Evolutionary conservation across 2,888 invertebrate genomes (phyloP), one percentile per base, ranked within the genome.

Genomic region (Megaustenia siamemsis): DNA sequence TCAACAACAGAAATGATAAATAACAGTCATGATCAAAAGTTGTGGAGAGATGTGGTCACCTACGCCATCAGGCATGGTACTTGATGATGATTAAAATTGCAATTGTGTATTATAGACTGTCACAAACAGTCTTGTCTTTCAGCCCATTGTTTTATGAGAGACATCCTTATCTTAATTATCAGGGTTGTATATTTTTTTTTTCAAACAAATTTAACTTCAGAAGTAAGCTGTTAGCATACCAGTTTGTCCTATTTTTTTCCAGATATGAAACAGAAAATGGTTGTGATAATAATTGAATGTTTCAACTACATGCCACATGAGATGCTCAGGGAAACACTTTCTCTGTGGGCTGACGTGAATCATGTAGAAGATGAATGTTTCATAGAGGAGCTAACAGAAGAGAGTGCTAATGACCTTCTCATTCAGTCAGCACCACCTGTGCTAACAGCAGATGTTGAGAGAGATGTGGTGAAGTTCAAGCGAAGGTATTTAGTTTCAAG

Each of bases 381-480:
- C n/a, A 83, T 87, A 21, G 96, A 96, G 90, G 97, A 97, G 93
- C 94, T 98, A 77, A 96, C 95, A 86, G 94, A 95, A 45, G 95
- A 95, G 88, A 97, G 97, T 94, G 97, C 97, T 0, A 97, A 97
- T 93, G 96, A 97, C 89, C 96, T 97, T 88, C 95, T 97, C 87
- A 95, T 97, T 6, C 95, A 96, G 90, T 96, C 97, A 40, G 96
- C 96, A 88, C 96, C 96, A 18, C 95, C 84, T 28, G 84, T 86
- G 8, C 95, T 93, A 95, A 96, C 89, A 24, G 81, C 86, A 63
- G 82, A 85, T n/a, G 45, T 76, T 6, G 79, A 86, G 32, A 77
- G 69, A 40, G 66, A 79, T 53, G 56, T 84, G 12, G 63, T 84
- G 21, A 66, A 85, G 49, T 85, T 83, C 32, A 86, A 83, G 32